Evolutionary conservation across 1,140 invertebrate genomes (phyloP).

Genomic region (Ctenoplectra terminalis): DNA sequence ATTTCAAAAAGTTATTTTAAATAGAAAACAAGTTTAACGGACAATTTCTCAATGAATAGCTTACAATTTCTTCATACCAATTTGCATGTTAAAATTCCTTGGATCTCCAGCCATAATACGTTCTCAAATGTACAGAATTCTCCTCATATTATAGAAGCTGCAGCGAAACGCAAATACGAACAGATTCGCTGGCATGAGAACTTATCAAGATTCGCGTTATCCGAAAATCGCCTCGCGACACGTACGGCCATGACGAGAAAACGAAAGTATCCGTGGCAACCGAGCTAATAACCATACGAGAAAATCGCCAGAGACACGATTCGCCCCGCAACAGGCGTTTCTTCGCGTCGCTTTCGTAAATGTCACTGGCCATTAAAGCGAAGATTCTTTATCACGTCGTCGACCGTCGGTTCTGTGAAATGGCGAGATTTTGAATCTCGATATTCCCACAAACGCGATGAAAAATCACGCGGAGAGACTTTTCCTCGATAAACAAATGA

Average conservation of each 20-base stretch:
- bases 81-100: not conserved
- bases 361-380: slow-evolving; percentile 45
- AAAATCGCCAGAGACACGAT: slow-evolving; percentile 41
- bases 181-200: slow-evolving; percentile 10
- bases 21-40: not conserved
- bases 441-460: not conserved
- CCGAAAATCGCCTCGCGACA: slow-evolving; percentile 38
- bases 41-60: not conserved
- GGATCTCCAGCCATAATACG: no score
- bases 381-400: slow-evolving; percentile 36
- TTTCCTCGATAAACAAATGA: not conserved
- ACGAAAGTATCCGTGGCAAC: slow-evolving; percentile 34
- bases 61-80: not conserved
- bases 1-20: no score
- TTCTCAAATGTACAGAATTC: not conserved
- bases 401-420: not conserved
- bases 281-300: slow-evolving; percentile 40
- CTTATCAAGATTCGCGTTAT: slow-evolving; percentile 57
- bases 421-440: slow-evolving; percentile 2
- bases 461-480: slow-evolving; percentile 12
- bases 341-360: slow-evolving; percentile 42
- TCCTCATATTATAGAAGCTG: not conserved
- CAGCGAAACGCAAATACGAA: not conserved
- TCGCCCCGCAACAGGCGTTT: slow-evolving; percentile 17
- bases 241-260: slow-evolving; percentile 20